phyloP scores from a whole-genome alignment of 64 coral and sea anemone species.

The Trachythela sp. region DNA sequence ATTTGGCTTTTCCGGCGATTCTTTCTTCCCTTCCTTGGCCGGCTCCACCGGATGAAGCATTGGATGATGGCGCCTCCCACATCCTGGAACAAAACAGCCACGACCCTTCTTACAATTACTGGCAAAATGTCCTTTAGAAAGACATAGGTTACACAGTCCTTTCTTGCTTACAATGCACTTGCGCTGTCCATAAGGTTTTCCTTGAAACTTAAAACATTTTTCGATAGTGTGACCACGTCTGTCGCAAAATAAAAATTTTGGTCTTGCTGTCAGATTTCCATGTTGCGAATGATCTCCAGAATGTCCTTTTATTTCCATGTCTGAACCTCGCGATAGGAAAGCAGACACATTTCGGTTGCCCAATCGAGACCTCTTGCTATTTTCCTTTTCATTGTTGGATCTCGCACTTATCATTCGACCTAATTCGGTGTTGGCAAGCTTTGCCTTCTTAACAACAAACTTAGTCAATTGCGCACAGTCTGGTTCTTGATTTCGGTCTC shows the following conservation, averaged over 20 bases:
- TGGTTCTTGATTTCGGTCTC: not conserved
- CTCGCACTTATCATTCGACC: not conserved
- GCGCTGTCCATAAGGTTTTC: not conserved
- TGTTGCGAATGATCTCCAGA: too few species aligned
- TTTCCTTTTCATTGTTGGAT: not conserved
- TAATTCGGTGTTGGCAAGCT: not conserved
- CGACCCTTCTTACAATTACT: not conserved
- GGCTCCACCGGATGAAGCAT: conserved; percentile 1
- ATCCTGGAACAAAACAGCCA: not conserved
- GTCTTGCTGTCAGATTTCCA: too few species aligned
- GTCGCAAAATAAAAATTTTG: too few species aligned
- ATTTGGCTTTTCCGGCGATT: not conserved
- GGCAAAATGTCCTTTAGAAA: not conserved
- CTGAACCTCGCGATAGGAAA: too few species aligned
- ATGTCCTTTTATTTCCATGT: too few species aligned
- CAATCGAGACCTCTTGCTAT: not conserved
- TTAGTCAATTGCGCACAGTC: not conserved
- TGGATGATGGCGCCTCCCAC: not conserved
- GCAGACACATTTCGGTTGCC: not conserved
- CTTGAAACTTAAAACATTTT: too few species aligned
- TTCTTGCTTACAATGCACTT: not conserved
- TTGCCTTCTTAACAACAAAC: too few species aligned
- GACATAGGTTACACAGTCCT: not conserved
- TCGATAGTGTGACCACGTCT: not conserved
- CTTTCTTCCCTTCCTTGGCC: not conserved